Percentiles rank a stretch among this genome's conserved stretches.
Evolutionary conservation across 2,113 vertebrate genomes (phyloP).

Genomic region (Lynx canadensis): DNA sequence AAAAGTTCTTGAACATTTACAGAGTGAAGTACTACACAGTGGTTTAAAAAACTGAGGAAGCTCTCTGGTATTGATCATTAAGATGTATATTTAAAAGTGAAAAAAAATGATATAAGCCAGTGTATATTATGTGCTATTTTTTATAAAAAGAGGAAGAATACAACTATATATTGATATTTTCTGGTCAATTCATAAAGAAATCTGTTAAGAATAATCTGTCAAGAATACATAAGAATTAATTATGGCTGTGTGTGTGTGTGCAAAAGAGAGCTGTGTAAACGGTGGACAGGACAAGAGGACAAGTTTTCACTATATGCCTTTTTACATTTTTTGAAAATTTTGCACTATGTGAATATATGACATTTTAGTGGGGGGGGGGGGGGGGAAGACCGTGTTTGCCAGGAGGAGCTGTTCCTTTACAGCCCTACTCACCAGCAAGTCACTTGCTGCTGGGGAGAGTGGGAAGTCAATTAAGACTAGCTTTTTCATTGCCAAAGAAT

Average conservation of each 20-base stretch:
- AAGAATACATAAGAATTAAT: not conserved
- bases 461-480: not conserved
- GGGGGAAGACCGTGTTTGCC: not conserved
- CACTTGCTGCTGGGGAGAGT: not conserved
- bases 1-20: not conserved
- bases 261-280: not conserved
- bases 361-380: not conserved
- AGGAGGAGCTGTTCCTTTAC: not conserved
- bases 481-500: not conserved
- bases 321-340: not conserved
- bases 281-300: not conserved
- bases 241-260: not conserved
- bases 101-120: not conserved
- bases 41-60: not conserved
- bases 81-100: not conserved
- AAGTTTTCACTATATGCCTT: not conserved
- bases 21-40: not conserved
- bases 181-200: not conserved
- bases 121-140: not conserved
- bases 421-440: not conserved
- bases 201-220: not conserved
- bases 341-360: not conserved
- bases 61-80: not conserved
- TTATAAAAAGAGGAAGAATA: not conserved
- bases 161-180: not conserved